Conservation (phyloP, 64 coral and sea anemone species). For the Montipora cactus region DNA sequence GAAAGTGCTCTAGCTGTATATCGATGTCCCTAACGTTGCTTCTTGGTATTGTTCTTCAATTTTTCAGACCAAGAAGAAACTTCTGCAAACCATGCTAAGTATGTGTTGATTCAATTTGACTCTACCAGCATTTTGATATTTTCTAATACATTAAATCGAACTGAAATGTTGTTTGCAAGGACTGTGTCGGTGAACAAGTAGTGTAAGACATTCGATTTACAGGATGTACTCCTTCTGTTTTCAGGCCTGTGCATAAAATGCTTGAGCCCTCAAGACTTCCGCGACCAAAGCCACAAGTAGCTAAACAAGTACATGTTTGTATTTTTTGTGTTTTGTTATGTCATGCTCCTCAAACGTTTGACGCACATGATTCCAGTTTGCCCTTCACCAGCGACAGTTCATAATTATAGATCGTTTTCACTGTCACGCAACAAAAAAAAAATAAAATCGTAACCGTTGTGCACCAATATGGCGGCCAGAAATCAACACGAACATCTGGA, state of each 20-base stretch:
- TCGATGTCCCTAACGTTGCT: too few relatives aligned
- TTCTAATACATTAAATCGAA: too few relatives aligned
- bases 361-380: too few relatives aligned
- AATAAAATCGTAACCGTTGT: too few relatives aligned
- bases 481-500: too few relatives aligned
- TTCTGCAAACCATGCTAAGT: neutral
- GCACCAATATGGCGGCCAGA: too few relatives aligned
- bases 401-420: too few relatives aligned
- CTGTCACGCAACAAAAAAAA: too few relatives aligned
- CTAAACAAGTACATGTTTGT: neutral
- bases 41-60: neutral
- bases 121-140: neutral
- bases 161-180: neutral
- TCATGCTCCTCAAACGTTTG: too few relatives aligned
- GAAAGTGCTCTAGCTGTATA: too few relatives aligned
- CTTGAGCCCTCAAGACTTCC: slow-evolving; percentile 16
- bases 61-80: slow-evolving; percentile 15
- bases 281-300: neutral
- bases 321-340: too few relatives aligned
- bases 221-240: neutral
- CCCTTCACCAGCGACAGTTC: too few relatives aligned
- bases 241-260: neutral
- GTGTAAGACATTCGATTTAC: neutral
- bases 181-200: neutral
- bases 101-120: neutral